Conservation (phyloP, 2,888 invertebrate genomes). For the Andrena bucephala region DNA sequence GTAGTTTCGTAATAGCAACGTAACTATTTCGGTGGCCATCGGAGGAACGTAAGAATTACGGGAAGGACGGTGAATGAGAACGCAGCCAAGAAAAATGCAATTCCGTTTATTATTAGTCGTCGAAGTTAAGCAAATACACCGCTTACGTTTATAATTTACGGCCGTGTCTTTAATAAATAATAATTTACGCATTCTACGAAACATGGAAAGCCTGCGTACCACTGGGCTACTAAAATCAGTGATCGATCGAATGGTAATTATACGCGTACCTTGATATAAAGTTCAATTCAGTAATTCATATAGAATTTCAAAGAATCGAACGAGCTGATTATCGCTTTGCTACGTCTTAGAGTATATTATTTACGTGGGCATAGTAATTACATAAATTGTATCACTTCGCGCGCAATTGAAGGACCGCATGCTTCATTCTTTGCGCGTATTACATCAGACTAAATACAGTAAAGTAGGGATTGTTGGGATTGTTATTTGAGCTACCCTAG, state of each 20-base stretch:
- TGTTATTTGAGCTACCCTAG: background rate
- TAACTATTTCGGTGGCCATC: background rate
- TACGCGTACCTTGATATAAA: constrained; percentile 24
- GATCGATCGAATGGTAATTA: constrained; percentile 21
- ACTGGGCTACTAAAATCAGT: constrained; percentile 37
- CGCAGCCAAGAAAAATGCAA: constrained; percentile 10
- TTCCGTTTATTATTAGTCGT: constrained; percentile 60
- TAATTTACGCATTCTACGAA: constrained; percentile 75
- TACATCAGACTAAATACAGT: constrained; percentile 1
- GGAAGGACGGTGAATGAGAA: background rate
- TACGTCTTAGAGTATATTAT: background rate
- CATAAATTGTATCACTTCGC: constrained; percentile 2
- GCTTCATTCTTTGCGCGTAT: constrained; percentile 5
- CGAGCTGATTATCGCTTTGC: background rate
- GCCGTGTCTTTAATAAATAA: constrained; percentile 77
- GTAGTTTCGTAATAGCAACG: background rate
- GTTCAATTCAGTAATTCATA: constrained; percentile 31
- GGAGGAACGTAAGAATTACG: background rate
- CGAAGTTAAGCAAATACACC: constrained; percentile 53
- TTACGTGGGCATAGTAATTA: background rate
- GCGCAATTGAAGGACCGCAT: background rate
- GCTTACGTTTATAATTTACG: constrained; percentile 65
- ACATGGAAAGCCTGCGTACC: constrained; percentile 38
- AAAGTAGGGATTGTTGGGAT: background rate
- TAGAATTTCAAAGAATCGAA: constrained; percentile 5